phyloP scores from a whole-genome alignment of 2,797 vertebrate species.

The Typhlichthys eigenmanni region DNA sequence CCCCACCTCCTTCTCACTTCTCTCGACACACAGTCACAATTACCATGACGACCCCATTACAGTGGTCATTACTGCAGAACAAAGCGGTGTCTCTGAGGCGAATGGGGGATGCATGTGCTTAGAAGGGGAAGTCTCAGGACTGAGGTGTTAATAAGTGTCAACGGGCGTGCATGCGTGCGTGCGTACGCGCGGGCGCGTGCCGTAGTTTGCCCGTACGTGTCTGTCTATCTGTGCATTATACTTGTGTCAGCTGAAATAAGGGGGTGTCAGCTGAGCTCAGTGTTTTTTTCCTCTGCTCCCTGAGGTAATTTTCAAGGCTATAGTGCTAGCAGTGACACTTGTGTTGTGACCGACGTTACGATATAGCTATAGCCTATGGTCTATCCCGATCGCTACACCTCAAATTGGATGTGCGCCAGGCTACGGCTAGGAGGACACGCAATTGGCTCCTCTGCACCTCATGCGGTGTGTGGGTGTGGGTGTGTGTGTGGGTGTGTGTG shows the following conservation, averaged over 20 bases:
- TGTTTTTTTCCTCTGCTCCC: slow-evolving; percentile 24
- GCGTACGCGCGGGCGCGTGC: neutral
- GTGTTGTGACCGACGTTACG: slow-evolving; percentile 22
- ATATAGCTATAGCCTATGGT: neutral
- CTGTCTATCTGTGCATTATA: slow-evolving; percentile 11
- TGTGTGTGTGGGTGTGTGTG: too few species aligned
- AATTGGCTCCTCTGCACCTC: too few species aligned
- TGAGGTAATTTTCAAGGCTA: slow-evolving; percentile 38
- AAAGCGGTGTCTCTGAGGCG: slow-evolving; percentile 31
- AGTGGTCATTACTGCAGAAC: slow-evolving; percentile 39
- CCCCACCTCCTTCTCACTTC: slow-evolving; percentile 5
- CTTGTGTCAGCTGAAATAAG: slow-evolving; percentile 41
- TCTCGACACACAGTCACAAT: slow-evolving; percentile 22
- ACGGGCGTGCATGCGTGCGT: slow-evolving; percentile 1
- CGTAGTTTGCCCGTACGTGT: neutral
- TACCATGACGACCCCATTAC: slow-evolving; percentile 53
- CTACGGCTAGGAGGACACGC: too few species aligned
- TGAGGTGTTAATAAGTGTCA: slow-evolving; percentile 21
- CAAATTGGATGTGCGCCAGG: neutral
- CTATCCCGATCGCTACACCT: neutral
- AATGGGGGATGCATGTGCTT: slow-evolving; percentile 10
- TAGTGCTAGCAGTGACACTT: slow-evolving; percentile 16
- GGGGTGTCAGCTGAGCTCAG: slow-evolving; percentile 39
- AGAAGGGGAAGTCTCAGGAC: neutral
- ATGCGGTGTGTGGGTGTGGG: too few species aligned